phyloP scores from a whole-genome alignment of 2,888 invertebrate genomes.

The Phlogophora meticulosa region DNA sequence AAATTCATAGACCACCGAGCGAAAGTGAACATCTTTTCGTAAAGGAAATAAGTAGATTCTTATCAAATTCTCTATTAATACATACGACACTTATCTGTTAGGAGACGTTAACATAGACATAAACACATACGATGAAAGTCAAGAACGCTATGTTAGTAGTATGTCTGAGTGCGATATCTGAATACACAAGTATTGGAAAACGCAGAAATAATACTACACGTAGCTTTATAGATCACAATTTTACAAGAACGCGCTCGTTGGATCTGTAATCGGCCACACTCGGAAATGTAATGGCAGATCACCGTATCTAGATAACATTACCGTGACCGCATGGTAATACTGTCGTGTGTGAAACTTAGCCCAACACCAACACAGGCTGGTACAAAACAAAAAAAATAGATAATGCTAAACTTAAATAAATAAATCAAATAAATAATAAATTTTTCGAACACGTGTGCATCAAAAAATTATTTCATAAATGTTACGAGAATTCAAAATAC shows the following conservation, averaged over 20 bases:
- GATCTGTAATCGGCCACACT: slow-evolving; percentile 8
- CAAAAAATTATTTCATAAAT: neutral
- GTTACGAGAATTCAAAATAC: neutral
- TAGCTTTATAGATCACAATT: neutral
- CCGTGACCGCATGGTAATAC: slow-evolving; percentile 5
- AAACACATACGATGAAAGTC: slow-evolving; percentile 1
- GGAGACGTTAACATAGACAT: slow-evolving; percentile 2
- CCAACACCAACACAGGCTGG: neutral
- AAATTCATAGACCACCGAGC: slow-evolving; percentile 1
- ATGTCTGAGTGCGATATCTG: slow-evolving; percentile 7
- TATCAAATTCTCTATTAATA: neutral
- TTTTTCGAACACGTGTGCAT: neutral
- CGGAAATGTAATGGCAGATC: slow-evolving; percentile 10
- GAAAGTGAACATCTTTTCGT: slow-evolving; percentile 7
- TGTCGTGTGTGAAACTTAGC: neutral
- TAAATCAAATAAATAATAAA: neutral
- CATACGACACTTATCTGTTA: neutral
- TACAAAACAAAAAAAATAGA: neutral
- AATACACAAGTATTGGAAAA: neutral
- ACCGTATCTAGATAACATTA: too few relatives aligned
- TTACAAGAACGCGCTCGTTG: neutral
- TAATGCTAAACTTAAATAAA: slow-evolving; percentile 7
- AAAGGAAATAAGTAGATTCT: neutral
- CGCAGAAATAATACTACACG: neutral
- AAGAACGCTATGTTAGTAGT: neutral